Percentiles rank a stretch among this genome's conserved stretches.
Evolutionary conservation across 2,113 vertebrate genomes (phyloP).

Genomic region (Coryphaenoides rupestris): DNA sequence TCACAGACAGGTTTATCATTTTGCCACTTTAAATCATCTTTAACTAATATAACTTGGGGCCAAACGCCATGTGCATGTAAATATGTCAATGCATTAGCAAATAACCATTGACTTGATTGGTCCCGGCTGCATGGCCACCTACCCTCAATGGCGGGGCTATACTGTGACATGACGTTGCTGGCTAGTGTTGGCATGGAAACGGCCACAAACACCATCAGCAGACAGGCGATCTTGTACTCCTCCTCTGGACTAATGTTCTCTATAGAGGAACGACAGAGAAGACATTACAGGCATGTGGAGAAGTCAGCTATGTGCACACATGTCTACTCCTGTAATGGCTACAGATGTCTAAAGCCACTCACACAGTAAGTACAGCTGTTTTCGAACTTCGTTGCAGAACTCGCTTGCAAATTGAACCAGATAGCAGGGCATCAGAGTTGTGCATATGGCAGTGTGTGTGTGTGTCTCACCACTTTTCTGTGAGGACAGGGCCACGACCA

Average conservation of each 20-base stretch:
- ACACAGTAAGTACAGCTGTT: background rate
- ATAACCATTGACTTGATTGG: too few relatives aligned
- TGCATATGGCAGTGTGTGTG: background rate
- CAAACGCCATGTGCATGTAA: too few relatives aligned
- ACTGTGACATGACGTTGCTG: conserved; percentile 98
- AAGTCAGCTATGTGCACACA: too few relatives aligned
- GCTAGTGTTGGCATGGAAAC: conserved; percentile 94
- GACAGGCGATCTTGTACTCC: conserved; percentile 98
- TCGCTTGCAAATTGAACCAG: background rate
- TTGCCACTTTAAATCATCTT: too few relatives aligned
- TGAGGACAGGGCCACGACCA: conserved; percentile 95
- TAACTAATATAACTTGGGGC: too few relatives aligned
- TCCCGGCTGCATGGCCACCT: background rate
- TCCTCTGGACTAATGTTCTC: conserved; percentile 99
- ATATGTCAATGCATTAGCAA: too few relatives aligned
- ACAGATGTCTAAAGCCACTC: background rate
- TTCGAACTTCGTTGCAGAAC: background rate
- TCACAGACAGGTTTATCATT: too few relatives aligned
- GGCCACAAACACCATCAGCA: conserved; percentile 98
- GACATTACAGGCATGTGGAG: too few relatives aligned
- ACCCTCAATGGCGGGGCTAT: conserved; percentile 98
- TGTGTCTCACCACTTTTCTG: conserved; percentile 88
- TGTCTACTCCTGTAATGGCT: too few relatives aligned
- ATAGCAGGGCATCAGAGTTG: too few relatives aligned
- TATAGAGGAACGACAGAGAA: conserved; percentile 42